phyloP scores from a whole-genome alignment of 2,113 vertebrate genomes.

The Scartelaos histophorus region DNA sequence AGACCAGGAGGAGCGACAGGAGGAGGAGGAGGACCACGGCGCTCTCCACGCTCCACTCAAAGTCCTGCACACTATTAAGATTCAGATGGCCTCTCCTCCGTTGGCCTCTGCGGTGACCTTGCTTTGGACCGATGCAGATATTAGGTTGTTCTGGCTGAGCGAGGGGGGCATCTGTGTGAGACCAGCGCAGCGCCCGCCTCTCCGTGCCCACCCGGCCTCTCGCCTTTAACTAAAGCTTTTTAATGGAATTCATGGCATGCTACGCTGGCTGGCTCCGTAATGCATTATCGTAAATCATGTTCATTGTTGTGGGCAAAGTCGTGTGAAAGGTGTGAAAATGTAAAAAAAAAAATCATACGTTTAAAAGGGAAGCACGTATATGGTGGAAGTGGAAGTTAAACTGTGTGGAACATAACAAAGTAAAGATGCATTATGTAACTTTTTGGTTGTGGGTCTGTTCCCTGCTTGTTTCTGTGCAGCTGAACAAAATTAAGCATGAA shows the following conservation, averaged over 20 bases:
- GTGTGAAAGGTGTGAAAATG: constrained; percentile 16
- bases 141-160: constrained; percentile 5
- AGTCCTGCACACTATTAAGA: not conserved
- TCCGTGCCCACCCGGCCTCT: constrained; percentile 32
- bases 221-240: constrained; percentile 40
- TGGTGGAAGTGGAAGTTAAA: no score
- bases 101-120: constrained; percentile 20
- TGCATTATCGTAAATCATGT: constrained; percentile 44
- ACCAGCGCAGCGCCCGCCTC: constrained; percentile 13
- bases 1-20: constrained; percentile 11
- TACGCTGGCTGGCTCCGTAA: constrained; percentile 31
- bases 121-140: constrained; percentile 17
- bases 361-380: not conserved
- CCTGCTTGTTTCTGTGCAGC: no score
- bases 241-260: constrained; percentile 45
- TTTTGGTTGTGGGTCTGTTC: no score
- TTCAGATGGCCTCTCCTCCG: not conserved
- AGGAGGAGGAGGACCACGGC: constrained; percentile 13
- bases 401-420: no score
- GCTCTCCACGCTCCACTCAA: not conserved
- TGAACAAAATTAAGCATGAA: no score
- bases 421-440: no score
- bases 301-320: constrained; percentile 40
- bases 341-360: not conserved
- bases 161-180: constrained; percentile 12